These are phyloP conservation scores for Drosophila pandora DNA, from an alignment of 1,140 invertebrate species.

Conservation along the genomic window DNA sequence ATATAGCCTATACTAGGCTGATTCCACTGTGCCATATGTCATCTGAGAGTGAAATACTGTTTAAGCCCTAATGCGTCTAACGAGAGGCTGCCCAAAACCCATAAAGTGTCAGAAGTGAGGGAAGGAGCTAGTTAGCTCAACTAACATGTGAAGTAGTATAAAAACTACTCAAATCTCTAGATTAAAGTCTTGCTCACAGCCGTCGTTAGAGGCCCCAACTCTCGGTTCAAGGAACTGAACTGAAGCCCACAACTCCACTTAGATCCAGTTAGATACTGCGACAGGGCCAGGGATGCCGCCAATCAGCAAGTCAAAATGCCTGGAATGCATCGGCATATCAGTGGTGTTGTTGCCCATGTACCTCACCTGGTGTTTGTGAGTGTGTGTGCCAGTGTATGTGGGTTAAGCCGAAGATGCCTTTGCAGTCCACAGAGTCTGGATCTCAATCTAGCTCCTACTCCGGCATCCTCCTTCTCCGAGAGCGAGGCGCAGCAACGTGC, in stretches of 20 bases:
- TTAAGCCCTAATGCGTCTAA: constrained; percentile 47
- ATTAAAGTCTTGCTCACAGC: too few species aligned
- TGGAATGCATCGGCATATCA: constrained; percentile 41
- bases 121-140: constrained; percentile 6
- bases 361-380: neutral
- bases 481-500: constrained; percentile 56
- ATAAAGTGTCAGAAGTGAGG: constrained; percentile 46
- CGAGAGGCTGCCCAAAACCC: constrained; percentile 47
- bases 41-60: constrained; percentile 35
- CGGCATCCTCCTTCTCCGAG: constrained; percentile 9
- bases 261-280: constrained; percentile 43
- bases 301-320: constrained; percentile 61
- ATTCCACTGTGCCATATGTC: constrained; percentile 47
- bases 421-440: constrained; percentile 43
- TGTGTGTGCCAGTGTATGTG: constrained; percentile 35
- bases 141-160: too few species aligned
- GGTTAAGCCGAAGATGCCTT: constrained; percentile 55
- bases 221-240: constrained; percentile 42
- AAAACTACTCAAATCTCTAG: too few species aligned
- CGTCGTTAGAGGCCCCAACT: neutral
- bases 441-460: constrained; percentile 45
- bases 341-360: constrained; percentile 12
- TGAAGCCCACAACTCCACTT: constrained; percentile 46
- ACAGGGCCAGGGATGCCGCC: constrained; percentile 52
- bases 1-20: constrained; percentile 18